Percentiles rank a stretch among this genome's conserved stretches.
Conservation (phyloP, 2,113 vertebrate species). For the Todiramphus chloris region DNA sequence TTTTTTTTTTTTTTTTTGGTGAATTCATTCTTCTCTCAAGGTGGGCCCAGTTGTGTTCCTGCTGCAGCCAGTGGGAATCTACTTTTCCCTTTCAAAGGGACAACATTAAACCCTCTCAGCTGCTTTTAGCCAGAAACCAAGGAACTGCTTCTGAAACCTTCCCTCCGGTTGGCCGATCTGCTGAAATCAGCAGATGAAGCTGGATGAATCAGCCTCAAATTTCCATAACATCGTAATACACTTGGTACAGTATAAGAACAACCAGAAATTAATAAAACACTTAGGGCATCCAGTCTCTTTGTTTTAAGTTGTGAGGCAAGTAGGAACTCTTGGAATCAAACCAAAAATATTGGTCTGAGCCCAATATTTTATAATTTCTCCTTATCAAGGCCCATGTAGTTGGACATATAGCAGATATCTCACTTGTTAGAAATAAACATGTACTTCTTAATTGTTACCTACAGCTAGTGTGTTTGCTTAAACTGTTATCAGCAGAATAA, state of each 20-base stretch:
- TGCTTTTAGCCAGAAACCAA: neutral
- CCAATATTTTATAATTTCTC: neutral
- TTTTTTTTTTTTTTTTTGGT: neutral
- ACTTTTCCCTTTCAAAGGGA: neutral
- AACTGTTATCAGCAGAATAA: neutral
- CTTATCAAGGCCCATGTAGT: neutral
- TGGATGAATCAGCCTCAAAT: neutral
- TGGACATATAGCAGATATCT: neutral
- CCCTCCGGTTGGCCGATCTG: neutral
- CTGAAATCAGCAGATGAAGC: neutral
- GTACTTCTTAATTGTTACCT: neutral
- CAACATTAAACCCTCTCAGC: fast-evolving
- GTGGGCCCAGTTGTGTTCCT: neutral
- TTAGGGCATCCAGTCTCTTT: neutral
- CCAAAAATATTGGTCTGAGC: too few species aligned
- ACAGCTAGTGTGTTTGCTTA: neutral
- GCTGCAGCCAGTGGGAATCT: neutral
- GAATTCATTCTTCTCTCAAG: neutral
- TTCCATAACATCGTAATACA: neutral
- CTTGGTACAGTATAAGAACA: neutral
- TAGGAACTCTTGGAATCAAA: neutral
- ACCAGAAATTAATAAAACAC: neutral
- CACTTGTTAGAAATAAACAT: neutral
- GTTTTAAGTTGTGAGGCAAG: neutral
- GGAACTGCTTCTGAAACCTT: neutral